phyloP scores from a whole-genome alignment of 2,113 vertebrate species.

The Apeltes quadracus region DNA sequence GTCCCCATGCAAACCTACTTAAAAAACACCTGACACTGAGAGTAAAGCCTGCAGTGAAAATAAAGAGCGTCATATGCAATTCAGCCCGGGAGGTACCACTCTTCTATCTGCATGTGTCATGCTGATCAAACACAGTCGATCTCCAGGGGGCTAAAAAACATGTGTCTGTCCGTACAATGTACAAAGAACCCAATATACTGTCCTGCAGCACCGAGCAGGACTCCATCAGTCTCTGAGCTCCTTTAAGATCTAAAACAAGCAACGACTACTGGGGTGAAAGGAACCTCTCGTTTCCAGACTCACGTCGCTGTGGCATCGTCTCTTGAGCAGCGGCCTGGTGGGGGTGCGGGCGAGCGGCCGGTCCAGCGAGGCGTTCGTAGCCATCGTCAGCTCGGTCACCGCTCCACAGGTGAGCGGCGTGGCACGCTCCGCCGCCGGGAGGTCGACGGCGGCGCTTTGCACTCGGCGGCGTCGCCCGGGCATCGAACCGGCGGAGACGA shows the following conservation, averaged over 20 bases:
- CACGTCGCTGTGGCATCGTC: slow-evolving; percentile 73
- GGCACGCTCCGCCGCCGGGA: slow-evolving; percentile 38
- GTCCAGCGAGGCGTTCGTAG: slow-evolving; percentile 45
- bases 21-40: slow-evolving; percentile 37
- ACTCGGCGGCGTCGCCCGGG: slow-evolving; percentile 21
- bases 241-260: slow-evolving; percentile 11
- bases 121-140: slow-evolving; percentile 19
- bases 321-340: slow-evolving; percentile 54
- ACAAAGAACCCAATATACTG: background rate
- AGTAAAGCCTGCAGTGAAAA: slow-evolving; percentile 23
- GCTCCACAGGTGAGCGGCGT: slow-evolving; percentile 37
- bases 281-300: slow-evolving; percentile 49
- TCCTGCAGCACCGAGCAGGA: slow-evolving; percentile 7
- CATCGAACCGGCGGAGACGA: slow-evolving; percentile 4
- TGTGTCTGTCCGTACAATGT: background rate
- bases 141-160: background rate
- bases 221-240: background rate
- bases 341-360: slow-evolving; percentile 43
- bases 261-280: slow-evolving; percentile 5
- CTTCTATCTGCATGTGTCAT: slow-evolving; percentile 34
- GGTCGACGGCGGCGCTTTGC: slow-evolving; percentile 51
- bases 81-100: slow-evolving; percentile 15
- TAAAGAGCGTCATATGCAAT: slow-evolving; percentile 61
- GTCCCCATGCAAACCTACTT: slow-evolving; percentile 19
- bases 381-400: slow-evolving; percentile 65